Evolutionary conservation across 2,797 vertebrate genomes (phyloP), one percentile per base, ranked within the genome.

Genomic region (Chelidonichthys spinosus): DNA sequence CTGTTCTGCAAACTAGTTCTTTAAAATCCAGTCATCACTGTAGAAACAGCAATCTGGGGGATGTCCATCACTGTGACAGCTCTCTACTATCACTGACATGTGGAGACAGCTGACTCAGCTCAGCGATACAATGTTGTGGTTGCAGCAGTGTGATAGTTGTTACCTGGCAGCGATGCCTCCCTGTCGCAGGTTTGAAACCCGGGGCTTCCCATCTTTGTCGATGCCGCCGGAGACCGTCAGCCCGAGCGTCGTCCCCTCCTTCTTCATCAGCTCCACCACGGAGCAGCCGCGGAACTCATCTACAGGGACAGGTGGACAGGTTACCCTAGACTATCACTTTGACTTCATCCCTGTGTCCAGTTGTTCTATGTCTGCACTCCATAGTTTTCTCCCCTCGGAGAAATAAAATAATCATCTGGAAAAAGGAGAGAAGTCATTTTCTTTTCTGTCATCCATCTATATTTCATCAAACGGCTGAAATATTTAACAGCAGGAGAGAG

Each of bases 161-260:
- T 94, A 99, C 98, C 98, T 96, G 72, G 97, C 97, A 60, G 98
- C 98, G 14, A 98, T 99, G 86, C 98, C 98, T 89, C 98, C 98
- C 90, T 98, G 98, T 37, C 98, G 95, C 86, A 99, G 96, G 92
- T 99, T 99, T 39, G 98, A 99, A 14, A 99, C 98, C 67, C 97
- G 94, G 5, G 98, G 98, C 73, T 97, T 99, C 63, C 98, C 98
- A 54, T 99, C 98, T 86, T 99, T 99, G 92, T 99, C 98, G 2
- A 98, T 94, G 74, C 98, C 98, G 17, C 98, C 98, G 0, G 98
- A 99, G 14, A 99, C 98, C 0, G 98, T 99, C 83, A 99, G 95
- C 6, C 98, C 98, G 1, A 99, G 95, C 40, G 98, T 99, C 15
- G 97, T 98, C 60, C 98, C 98, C 93, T 99, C 98, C 91, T 99